Base-by-base conservation (phyloP, 2,797 vertebrate species). In the Trachops cirrhosus region DNA sequence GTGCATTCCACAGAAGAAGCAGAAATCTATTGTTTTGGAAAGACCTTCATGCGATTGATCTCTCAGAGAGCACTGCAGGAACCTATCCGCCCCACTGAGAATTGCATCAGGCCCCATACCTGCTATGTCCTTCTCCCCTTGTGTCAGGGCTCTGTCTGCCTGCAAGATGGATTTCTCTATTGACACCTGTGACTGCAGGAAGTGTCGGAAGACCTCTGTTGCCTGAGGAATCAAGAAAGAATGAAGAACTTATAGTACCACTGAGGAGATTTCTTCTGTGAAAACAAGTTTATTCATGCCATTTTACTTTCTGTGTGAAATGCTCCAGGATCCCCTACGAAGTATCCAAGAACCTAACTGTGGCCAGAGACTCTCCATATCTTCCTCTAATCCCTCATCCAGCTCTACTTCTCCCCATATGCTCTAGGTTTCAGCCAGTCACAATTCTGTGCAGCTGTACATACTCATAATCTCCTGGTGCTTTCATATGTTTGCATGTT, bases 211-310 rank as follows among this genome's bases (percentile, higher is more conserved):
- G 10, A 54, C 85, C 24, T 84, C 34, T 0, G 14, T 26, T 4
- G 95, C 95, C 97, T 97, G 54, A 24, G 37, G 12, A 94, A 64
- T 4, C 19, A 74, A 91, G 24, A 83, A 67, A 18, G 26, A 77
- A 37, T 6, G 59, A 90, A 79, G 46, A 41, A 67, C 2, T 74
- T 37, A 22, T 44, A 44, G 29, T 29, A 32, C 24, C 26, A 37
- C 12, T 79, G 15, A 19, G 46, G 21, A 62, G 10, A 82, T 5
- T 34, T 74, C 5, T 15, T 59, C 0, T 37, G 2, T 3, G 37
- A 34, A 77, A 34, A 21, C 18, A 44, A 74, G 26, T 26, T 37
- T 8, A 29, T 46, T 32, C 11, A 9, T 8, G 5, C 34, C 12
- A 67, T 44, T 90, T 54, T 70, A 73, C 52, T 77, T 71, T 48